phyloP scores from a whole-genome alignment of 2,797 vertebrate species.

The Hippocampus kuda region DNA sequence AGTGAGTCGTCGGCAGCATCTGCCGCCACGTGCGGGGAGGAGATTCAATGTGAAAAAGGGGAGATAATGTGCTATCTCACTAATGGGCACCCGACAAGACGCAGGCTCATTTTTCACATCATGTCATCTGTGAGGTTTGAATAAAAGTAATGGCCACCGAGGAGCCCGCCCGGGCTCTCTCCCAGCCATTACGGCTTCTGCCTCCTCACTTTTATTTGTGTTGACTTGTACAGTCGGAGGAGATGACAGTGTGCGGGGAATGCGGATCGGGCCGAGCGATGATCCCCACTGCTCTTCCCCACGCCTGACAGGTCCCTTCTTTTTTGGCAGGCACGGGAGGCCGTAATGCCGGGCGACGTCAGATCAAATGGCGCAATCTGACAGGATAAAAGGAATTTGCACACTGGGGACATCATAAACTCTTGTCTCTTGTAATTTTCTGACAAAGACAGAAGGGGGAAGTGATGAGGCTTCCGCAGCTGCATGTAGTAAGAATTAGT shows the following conservation, averaged over 20 bases:
- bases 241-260: conserved; percentile 87
- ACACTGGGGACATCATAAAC: conserved; percentile 83
- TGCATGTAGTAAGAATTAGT: conserved; percentile 95
- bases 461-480: conserved; percentile 82
- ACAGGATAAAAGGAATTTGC: conserved; percentile 77
- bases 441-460: conserved; percentile 65
- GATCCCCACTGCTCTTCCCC: conserved; percentile 78
- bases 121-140: conserved; percentile 96
- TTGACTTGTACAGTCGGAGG: conserved; percentile 95
- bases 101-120: conserved; percentile 99
- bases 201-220: conserved; percentile 98
- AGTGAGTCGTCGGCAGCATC: conserved; percentile 72
- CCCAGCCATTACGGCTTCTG: conserved; percentile 77
- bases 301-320: conserved; percentile 91
- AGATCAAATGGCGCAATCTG: conserved; percentile 93
- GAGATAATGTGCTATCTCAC: conserved; percentile 96
- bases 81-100: conserved; percentile 99
- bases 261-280: conserved; percentile 89
- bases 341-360: conserved; percentile 80
- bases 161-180: conserved; percentile 64
- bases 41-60: conserved; percentile 87
- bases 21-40: conserved; percentile 72
- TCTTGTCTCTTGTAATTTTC: conserved; percentile 95
- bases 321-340: conserved; percentile 78
- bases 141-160: conserved; percentile 93